Percentiles rank a stretch among this genome's conserved stretches.
Evolutionary conservation across 2,888 invertebrate genomes (phyloP).

Genomic region (Papilio elwesi): DNA sequence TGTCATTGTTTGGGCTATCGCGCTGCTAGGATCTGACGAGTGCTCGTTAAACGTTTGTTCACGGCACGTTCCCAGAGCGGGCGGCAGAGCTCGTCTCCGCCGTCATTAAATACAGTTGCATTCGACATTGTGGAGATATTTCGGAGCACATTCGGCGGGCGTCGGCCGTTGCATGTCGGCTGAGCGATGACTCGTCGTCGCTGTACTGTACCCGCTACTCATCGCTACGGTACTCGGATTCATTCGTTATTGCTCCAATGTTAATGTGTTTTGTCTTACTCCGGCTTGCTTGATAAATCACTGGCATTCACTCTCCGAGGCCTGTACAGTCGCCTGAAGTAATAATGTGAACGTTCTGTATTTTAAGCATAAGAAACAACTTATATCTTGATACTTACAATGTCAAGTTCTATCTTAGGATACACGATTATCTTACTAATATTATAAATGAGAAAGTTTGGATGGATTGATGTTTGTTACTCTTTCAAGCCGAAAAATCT

Average conservation of each 20-base stretch:
- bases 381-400: too few species aligned
- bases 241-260: conserved; percentile 69
- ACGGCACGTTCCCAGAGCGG: conserved; percentile 76
- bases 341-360: not conserved
- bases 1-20: conserved; percentile 79
- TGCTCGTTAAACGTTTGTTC: conserved; percentile 67
- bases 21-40: conserved; percentile 68
- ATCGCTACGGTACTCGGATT: conserved; percentile 79
- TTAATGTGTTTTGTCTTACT: conserved; percentile 76
- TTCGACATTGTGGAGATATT: conserved; percentile 74
- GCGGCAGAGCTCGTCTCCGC: conserved; percentile 58
- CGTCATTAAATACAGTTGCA: conserved; percentile 79
- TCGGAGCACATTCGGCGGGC: conserved; percentile 75
- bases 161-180: conserved; percentile 43
- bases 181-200: conserved; percentile 66
- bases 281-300: conserved; percentile 76
- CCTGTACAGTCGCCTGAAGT: not conserved
- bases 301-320: conserved; percentile 52
- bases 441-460: too few species aligned
- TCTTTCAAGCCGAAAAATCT: too few species aligned
- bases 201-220: conserved; percentile 73
- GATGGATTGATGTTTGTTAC: too few species aligned
- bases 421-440: not conserved
- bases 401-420: not conserved
- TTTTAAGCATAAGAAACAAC: too few species aligned